phyloP scores from a whole-genome alignment of 2,797 vertebrate species.

The Carduelis carduelis region DNA sequence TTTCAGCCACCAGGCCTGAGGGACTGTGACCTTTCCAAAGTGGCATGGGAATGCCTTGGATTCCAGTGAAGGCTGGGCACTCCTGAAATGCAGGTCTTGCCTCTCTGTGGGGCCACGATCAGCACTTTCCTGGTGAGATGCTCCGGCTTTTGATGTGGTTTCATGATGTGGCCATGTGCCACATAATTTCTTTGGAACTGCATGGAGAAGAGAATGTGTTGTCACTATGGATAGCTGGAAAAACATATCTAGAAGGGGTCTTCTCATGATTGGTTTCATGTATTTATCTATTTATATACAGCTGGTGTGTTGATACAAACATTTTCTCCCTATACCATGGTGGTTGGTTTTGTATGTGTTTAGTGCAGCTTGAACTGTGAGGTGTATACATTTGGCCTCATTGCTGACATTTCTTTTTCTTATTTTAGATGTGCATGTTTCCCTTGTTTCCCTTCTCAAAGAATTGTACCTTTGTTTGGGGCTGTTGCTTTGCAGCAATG shows the following conservation, averaged over 20 bases:
- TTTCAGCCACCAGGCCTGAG: not conserved
- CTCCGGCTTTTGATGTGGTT: not conserved
- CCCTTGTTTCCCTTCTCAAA: not conserved
- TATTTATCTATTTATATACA: not conserved
- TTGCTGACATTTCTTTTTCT: not conserved
- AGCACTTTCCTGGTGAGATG: not conserved
- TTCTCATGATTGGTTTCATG: not conserved
- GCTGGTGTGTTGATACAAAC: not conserved
- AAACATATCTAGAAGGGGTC: not conserved
- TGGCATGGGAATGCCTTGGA: not conserved
- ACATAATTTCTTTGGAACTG: not conserved
- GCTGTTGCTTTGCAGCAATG: not conserved
- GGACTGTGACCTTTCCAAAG: not conserved
- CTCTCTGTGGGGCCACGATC: not conserved
- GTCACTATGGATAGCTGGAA: not conserved
- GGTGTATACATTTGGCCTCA: not conserved
- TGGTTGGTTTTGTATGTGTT: not conserved
- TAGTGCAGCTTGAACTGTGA: not conserved
- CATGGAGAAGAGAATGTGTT: not conserved
- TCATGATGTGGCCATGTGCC: not conserved
- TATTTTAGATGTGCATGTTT: not conserved
- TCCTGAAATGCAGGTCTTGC: not conserved
- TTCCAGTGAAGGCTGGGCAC: fast-evolving
- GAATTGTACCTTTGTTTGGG: not conserved
- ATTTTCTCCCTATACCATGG: not conserved